phyloP scores from a whole-genome alignment of 2,113 vertebrate species.

The Pseudopodoces humilis region DNA sequence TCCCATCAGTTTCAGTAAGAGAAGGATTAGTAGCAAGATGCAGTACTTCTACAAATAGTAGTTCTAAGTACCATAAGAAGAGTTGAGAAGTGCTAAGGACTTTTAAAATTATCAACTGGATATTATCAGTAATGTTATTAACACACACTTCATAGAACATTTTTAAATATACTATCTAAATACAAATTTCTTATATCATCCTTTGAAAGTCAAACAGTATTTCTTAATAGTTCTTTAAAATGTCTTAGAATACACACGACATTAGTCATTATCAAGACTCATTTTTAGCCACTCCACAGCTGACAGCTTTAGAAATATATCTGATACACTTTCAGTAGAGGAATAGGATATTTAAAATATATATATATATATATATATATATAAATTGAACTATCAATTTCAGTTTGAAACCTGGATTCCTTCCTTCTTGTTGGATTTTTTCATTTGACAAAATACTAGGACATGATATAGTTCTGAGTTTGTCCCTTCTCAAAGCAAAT shows the following conservation, averaged over 20 bases:
- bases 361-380: neutral
- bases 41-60: neutral
- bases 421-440: neutral
- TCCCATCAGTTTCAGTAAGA: neutral
- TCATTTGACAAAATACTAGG: neutral
- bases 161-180: neutral
- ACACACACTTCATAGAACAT: neutral
- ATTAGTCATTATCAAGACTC: neutral
- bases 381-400: neutral
- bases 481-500: neutral
- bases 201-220: neutral
- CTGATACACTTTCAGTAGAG: neutral
- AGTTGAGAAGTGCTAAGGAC: neutral
- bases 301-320: neutral
- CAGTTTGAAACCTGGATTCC: neutral
- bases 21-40: neutral
- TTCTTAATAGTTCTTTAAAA: neutral
- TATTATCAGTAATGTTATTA: neutral
- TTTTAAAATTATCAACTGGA: neutral
- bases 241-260: neutral
- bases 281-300: neutral
- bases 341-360: neutral
- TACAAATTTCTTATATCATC: neutral
- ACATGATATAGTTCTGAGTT: neutral
- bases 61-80: neutral